Conservation (phyloP, 2,113 vertebrate genomes). For the Atrichornis clamosus region DNA sequence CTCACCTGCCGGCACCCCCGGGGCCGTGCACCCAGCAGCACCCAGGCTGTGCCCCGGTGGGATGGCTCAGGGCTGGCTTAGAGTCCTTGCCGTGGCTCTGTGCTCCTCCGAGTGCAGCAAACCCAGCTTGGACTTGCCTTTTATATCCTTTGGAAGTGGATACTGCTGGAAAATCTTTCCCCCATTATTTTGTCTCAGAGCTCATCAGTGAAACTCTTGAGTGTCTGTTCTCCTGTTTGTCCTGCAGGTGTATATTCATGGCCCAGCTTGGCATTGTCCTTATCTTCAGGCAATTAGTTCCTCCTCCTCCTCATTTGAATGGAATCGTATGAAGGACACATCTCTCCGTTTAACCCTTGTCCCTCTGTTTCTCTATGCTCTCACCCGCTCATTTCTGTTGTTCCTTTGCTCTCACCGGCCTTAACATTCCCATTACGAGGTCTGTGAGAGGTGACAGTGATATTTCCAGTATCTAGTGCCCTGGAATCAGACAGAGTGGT, state of each 20-base stretch:
- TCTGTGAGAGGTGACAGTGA: not conserved
- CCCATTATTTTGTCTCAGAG: not conserved
- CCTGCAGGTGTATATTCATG: not conserved
- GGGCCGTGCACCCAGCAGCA: not conserved
- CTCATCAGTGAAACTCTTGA: not conserved
- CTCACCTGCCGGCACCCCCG: not conserved
- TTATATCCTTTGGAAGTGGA: not conserved
- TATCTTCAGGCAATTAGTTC: not conserved
- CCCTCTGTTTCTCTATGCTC: not conserved
- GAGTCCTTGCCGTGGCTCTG: not conserved
- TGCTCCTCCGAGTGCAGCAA: not conserved
- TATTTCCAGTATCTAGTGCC: not conserved
- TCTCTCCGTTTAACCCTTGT: not conserved
- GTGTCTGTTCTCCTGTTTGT: not conserved
- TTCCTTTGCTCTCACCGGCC: not conserved
- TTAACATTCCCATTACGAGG: not conserved
- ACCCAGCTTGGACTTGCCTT: not conserved
- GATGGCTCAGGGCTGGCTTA: accelerated
- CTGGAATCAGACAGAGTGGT: not conserved
- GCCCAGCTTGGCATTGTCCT: not conserved
- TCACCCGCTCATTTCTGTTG: not conserved
- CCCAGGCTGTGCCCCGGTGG: not conserved
- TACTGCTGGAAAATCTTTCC: not conserved
- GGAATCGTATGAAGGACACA: not conserved
- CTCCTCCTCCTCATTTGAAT: slow-evolving; percentile 19